Evolutionary conservation across 2,888 invertebrate genomes (phyloP), one percentile per base, ranked within the genome.

Genomic region (Autographa pulchrina): DNA sequence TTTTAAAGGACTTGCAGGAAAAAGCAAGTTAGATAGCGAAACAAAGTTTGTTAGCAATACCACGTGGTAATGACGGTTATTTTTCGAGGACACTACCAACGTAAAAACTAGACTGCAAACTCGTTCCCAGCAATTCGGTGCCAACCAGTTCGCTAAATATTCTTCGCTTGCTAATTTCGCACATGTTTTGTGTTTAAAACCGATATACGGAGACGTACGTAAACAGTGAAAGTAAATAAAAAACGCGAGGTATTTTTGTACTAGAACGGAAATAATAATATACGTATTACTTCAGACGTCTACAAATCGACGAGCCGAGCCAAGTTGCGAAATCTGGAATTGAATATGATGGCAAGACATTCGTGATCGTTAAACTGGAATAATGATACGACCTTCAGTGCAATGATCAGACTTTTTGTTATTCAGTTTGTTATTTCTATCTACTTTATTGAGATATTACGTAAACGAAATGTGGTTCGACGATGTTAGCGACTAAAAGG

Each of bases 51-150:
- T 90, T 92, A 90, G 86, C 60, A 72, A 74, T 73, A 70, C 88
- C 90, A 91, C 89, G 89, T 88, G 89, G 81, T 83, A 80, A 79
- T 83, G 94, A 84, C 94, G 94, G 94, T 95, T 95, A 94, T 91
- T 89, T 94, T 92, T 95, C 94, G 92, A 95, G 94, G 94, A 93
- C 94, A 87, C 83, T 83, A 76, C 74, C 76, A 81, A 81, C 83
- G 79, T 85, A 93, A 94, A 94, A 94, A 94, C 92, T 88, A 87
- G 91, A 88, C 85, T 82, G 74, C 80, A 84, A 90, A 94, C 93
- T 90, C 77, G 92, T 93, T 94, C 83, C 71, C 78, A 88, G 85
- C 84, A 80, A 80, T 85, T 80, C 72, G 71, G 75, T 65, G 70
- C 68, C 75, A 77, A 82, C 81, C 67, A 75, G 80, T 77, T 78